Evolutionary conservation across 2,113 vertebrate species (phyloP), one percentile per base, ranked within the genome.

Genomic region (Rousettus leschenaultii): DNA sequence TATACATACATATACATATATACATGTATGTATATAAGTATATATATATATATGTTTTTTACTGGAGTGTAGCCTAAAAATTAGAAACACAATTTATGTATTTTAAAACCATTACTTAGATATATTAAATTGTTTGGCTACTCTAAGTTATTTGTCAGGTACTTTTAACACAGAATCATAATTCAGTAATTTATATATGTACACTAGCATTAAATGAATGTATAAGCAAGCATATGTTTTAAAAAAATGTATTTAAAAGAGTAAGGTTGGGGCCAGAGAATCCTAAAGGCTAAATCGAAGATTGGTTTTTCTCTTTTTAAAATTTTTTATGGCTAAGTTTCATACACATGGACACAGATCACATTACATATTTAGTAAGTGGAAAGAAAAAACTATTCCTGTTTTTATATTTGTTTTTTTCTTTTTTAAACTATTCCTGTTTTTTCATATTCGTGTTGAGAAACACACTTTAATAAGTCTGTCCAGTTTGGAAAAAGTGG

Each of bases 61-160:
- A 13, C 7, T 90, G 61, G 15, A 74, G 28, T 91, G 10, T 40
- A 65, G 40, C 7, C 40, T 83, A 77, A 95, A 86, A 79, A 40
- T 84, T 70, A 90, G 33, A 92, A 86, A 90, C n/a, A 65, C n/a
- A 75, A 77, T 26, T 63, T 8, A 59, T 4, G 65, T 97, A 97
- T 97, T 80, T 87, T 78, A 97, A 91, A 93, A 89, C 88, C 94
- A 66, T 7, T 15, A 40, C 68, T 95, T 97, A 94, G 38, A 35
- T 93, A 40, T 38, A 63, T 70, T 85, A 78, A 87, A 95, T 16
- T 51, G 51, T 51, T 33, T 83, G 0, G 28, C 18, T 63, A 19
- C 24, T 43, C 57, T 43, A 33, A 82, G 55, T 74, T 92, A 70
- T 65, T 91, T 91, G 19, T 92, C 14, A 89, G 9, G 22, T 26